Conservation (phyloP, 2,113 vertebrate species). For the Fulmarus glacialis region DNA sequence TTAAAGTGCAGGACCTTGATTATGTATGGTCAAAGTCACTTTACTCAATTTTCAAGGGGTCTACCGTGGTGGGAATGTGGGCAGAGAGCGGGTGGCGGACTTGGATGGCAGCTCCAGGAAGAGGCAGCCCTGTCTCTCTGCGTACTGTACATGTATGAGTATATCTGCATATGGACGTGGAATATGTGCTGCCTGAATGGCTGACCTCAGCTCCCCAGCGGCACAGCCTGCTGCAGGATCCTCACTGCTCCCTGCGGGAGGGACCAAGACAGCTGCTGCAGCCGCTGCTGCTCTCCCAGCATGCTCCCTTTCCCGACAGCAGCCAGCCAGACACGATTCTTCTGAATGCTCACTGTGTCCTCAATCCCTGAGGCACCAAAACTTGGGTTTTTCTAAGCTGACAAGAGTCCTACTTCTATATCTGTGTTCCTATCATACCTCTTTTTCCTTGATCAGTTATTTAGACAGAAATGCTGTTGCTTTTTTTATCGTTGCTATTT, state of each 20-base stretch:
- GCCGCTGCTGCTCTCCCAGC: not conserved
- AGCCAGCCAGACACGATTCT: not conserved
- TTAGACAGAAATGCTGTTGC: not conserved
- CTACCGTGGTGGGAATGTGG: not conserved
- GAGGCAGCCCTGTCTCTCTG: not conserved
- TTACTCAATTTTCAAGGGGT: not conserved
- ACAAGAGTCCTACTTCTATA: not conserved
- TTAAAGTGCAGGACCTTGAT: not conserved
- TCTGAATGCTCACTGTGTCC: not conserved
- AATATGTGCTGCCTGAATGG: not conserved
- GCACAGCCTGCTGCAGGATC: not conserved
- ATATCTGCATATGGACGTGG: not conserved
- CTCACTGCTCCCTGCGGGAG: rapidly evolving
- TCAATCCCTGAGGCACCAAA: not conserved
- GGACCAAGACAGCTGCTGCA: not conserved
- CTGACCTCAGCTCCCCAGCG: not conserved
- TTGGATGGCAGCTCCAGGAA: not conserved
- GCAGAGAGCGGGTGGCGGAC: not conserved
- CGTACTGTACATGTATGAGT: rapidly evolving
- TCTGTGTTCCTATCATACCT: not conserved
- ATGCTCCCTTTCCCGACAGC: not conserved
- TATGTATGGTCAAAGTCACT: not conserved
- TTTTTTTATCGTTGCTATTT: not conserved
- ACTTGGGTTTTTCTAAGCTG: not conserved
- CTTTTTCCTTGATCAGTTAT: not conserved